phyloP scores from a whole-genome alignment of 2,113 vertebrate species.

The Taurulus bubalis region DNA sequence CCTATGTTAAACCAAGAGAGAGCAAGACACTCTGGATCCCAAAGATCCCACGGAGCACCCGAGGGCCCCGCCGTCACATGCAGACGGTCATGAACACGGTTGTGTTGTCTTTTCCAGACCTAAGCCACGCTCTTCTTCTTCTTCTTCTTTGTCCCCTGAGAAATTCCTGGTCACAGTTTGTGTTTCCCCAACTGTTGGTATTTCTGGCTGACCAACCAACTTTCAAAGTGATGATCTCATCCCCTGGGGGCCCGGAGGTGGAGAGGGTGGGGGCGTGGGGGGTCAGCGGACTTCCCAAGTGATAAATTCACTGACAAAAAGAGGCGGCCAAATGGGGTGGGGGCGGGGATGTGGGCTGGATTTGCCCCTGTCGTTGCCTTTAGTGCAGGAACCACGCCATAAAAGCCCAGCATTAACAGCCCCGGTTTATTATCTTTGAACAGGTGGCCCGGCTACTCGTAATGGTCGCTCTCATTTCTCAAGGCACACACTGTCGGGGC shows the following conservation, averaged over 20 bases:
- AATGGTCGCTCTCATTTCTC: constrained; percentile 61
- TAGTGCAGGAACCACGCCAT: constrained; percentile 78
- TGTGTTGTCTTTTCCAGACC: constrained; percentile 37
- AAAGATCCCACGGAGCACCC: constrained; percentile 34
- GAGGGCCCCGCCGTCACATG: constrained; percentile 23
- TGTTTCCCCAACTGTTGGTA: constrained; percentile 60
- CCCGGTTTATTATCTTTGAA: constrained; percentile 84
- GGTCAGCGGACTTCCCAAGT: constrained; percentile 74
- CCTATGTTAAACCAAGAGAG: background rate
- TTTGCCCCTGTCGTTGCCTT: constrained; percentile 69
- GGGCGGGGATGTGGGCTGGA: constrained; percentile 49
- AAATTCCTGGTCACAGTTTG: constrained; percentile 65
- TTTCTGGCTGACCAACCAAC: constrained; percentile 69
- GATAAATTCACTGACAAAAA: constrained; percentile 78
- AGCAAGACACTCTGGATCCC: constrained; percentile 12
- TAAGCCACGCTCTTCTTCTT: constrained; percentile 19
- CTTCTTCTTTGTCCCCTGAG: constrained; percentile 48
- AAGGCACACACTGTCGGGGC: constrained; percentile 45
- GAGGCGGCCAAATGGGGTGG: constrained; percentile 52
- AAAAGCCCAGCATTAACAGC: constrained; percentile 80
- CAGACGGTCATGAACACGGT: constrained; percentile 23
- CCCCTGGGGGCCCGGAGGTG: constrained; percentile 58
- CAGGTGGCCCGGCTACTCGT: constrained; percentile 78
- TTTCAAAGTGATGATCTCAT: constrained; percentile 79
- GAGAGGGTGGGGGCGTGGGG: constrained; percentile 47